Evolutionary conservation across 2,888 invertebrate species (phyloP).

Genomic region (Galeopsomyia nigrocyanea): DNA sequence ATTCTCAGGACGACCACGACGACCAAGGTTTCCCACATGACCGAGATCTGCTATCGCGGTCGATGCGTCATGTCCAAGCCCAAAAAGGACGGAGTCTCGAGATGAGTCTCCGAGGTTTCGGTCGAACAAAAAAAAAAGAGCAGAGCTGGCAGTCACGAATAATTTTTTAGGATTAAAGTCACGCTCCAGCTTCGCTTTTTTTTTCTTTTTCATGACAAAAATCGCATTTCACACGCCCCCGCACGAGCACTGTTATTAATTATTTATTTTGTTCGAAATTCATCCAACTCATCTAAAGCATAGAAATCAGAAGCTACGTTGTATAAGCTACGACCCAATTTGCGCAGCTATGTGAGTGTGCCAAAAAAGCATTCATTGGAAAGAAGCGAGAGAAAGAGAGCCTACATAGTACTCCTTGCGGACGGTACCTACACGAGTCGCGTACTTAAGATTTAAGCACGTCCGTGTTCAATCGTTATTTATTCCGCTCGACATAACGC

Average conservation of each 20-base stretch:
- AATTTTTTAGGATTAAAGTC: too few species aligned
- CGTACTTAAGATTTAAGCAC: constrained; percentile 7
- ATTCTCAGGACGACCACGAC: constrained; percentile 83
- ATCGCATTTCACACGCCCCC: too few species aligned
- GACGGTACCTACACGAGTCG: not conserved
- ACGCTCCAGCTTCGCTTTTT: too few species aligned
- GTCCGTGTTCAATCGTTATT: constrained; percentile 23
- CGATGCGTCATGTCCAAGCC: constrained; percentile 79
- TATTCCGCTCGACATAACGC: constrained; percentile 16
- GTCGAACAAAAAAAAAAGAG: too few species aligned
- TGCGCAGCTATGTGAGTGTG: too few species aligned
- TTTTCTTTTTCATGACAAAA: too few species aligned
- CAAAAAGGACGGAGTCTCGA: constrained; percentile 57
- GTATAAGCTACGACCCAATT: not conserved
- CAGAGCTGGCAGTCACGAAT: not conserved
- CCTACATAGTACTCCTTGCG: too few species aligned
- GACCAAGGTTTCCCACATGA: constrained; percentile 87
- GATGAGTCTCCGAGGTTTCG: constrained; percentile 53
- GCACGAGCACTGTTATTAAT: not conserved
- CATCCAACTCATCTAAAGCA: constrained; percentile 19
- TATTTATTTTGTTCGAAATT: constrained; percentile 32
- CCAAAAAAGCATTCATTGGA: not conserved
- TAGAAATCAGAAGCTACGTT: too few species aligned
- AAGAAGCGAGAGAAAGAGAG: not conserved
- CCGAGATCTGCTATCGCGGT: constrained; percentile 90